Base-by-base conservation (phyloP, 92 coral and sea anemone genomes). In the Scolanthus callimorphus region DNA sequence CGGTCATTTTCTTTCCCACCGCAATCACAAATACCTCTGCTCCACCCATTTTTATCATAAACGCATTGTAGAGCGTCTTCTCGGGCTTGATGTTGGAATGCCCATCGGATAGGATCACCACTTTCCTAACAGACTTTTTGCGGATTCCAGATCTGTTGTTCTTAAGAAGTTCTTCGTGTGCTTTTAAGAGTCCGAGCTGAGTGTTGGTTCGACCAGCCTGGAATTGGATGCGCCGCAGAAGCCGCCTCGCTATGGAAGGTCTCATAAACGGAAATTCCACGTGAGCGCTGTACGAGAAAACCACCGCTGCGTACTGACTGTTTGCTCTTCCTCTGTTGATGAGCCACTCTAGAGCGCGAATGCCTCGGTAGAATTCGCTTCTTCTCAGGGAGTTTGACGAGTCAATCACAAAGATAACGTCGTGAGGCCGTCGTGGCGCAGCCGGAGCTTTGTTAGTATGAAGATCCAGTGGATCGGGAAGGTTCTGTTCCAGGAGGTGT, bases 11-110 rank as follows among this genome's bases (percentile, higher is more conserved):
- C 15, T 65, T 53, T 20, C 90, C 90, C 15, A 83, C 77, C 2
- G 81, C 90, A 61, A 83, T 67, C 29, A 78, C 90, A 26, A 70
- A 83, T 30, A 83, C 60, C 34, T 83, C 80, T 4, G 63, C 74
- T 17, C 80, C 81, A 0, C 11, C 31, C 11, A 47, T 49, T 55
- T 78, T 83, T 17, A 83, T 51, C 27, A 27, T 58, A 17, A 70
- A 49, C 1, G 85, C 90, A 26, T 73, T 67, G 31, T 60, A 72
- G 31, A 78, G 34, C 10, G 90, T 83, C 24, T 27, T 46, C 11
- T 57, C 66, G 30, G 63, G 20, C 10, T 71, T 9, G 44, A 63
- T 50, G 49, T 83, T 83, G 17, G 90, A 83, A 20, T 67, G 85
- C 1, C 85, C 90, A 62, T 83, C 90, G 0, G 90, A 68, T 29